phyloP scores from a whole-genome alignment of 1,140 invertebrate species.

The Aphelenchoides fujianensis region DNA sequence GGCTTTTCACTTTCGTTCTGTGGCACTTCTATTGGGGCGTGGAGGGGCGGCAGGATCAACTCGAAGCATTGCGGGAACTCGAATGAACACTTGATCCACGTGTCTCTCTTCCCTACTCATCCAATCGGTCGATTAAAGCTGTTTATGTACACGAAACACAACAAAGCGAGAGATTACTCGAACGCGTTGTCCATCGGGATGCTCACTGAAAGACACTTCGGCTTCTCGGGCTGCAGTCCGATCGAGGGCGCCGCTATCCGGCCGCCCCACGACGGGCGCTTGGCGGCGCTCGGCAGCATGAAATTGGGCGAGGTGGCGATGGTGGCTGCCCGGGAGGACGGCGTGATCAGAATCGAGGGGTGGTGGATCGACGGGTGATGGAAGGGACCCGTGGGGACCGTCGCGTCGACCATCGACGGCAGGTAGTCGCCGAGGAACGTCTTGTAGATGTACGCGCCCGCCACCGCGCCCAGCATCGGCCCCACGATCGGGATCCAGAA shows the following conservation, averaged over 20 bases:
- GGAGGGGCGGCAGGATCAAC: slow-evolving; percentile 32
- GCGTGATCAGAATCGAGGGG: background rate
- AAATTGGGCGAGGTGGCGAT: background rate
- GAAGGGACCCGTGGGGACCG: background rate
- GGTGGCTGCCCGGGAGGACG: background rate
- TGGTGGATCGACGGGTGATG: slow-evolving; percentile 1
- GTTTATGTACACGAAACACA: no score
- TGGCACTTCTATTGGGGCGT: slow-evolving; percentile 60
- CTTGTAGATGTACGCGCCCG: slow-evolving; percentile 65
- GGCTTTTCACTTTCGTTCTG: slow-evolving; percentile 56
- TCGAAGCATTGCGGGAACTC: background rate
- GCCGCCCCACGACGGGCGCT: no score
- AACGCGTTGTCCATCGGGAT: no score
- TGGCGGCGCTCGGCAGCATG: background rate
- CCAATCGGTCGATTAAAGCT: no score
- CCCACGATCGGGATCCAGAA: slow-evolving; percentile 69
- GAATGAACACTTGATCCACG: no score
- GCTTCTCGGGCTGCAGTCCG: no score
- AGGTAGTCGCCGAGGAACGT: slow-evolving; percentile 69
- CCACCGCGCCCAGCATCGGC: slow-evolving; percentile 66
- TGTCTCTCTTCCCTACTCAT: no score
- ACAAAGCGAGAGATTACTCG: no score
- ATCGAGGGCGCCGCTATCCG: no score
- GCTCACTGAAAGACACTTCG: no score
- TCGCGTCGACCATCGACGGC: background rate